phyloP scores from a whole-genome alignment of 2,113 vertebrate species.

The Paracyprichromis sp. region DNA sequence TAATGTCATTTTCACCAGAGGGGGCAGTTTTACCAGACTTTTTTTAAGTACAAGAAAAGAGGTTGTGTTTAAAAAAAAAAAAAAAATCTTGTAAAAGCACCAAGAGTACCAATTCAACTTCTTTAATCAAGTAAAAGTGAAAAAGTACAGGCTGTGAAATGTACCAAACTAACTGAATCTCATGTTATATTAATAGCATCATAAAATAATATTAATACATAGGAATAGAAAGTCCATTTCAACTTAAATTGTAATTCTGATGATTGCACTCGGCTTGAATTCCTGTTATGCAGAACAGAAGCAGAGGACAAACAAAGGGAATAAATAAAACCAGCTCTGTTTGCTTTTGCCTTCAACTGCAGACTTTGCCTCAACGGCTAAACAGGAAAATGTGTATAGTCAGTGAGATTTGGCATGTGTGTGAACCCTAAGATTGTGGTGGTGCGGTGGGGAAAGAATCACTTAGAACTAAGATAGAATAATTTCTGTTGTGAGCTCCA shows the following conservation, averaged over 20 bases:
- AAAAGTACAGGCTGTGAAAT: neutral
- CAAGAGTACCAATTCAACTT: neutral
- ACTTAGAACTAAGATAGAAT: neutral
- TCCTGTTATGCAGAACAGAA: neutral
- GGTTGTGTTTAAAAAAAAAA: neutral
- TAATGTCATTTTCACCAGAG: neutral
- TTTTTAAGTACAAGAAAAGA: neutral
- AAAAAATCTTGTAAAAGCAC: neutral
- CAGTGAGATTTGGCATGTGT: neutral
- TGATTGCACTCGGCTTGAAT: fast-evolving
- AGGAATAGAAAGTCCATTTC: neutral
- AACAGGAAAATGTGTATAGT: neutral
- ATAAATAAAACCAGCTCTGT: neutral
- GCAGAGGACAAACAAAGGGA: neutral
- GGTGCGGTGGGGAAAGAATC: neutral
- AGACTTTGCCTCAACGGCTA: neutral
- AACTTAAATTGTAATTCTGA: neutral
- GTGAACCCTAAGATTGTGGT: neutral
- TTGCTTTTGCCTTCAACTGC: neutral
- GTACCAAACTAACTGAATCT: neutral
- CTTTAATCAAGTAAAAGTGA: neutral
- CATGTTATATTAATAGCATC: neutral
- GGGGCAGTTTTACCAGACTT: neutral
- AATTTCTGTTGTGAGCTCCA: neutral
- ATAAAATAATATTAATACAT: neutral